These are phyloP conservation scores for Microchrysa polita DNA, from an alignment of 2,888 invertebrate genomes.

Conservation along the genomic window DNA sequence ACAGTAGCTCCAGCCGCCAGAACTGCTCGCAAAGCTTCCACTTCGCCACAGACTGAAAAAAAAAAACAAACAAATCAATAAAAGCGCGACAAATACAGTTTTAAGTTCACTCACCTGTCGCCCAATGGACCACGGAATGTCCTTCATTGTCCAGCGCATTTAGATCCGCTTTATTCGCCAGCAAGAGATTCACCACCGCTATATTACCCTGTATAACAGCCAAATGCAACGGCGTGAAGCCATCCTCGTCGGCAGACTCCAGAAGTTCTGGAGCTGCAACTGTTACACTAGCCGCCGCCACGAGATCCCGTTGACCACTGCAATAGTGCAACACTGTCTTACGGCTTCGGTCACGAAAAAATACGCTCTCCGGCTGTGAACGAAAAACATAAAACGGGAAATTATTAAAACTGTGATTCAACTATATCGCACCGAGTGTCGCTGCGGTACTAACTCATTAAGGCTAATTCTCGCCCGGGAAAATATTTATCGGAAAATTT, in stretches of 20 bases:
- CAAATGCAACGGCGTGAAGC: conserved; percentile 93
- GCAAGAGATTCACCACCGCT: conserved; percentile 83
- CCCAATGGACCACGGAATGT: conserved; percentile 98
- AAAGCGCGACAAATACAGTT: neutral
- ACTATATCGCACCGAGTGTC: too few species aligned
- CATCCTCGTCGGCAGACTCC: conserved; percentile 89
- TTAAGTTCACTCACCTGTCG: conserved; percentile 76
- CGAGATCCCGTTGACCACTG: conserved; percentile 68
- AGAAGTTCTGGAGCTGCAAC: conserved; percentile 88
- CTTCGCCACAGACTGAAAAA: conserved; percentile 88
- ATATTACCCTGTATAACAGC: conserved; percentile 94
- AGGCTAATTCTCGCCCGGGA: too few species aligned
- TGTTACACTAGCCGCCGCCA: conserved; percentile 79
- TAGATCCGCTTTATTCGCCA: conserved; percentile 89
- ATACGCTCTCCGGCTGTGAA: conserved; percentile 70
- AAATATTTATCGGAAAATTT: neutral
- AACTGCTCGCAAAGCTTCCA: conserved; percentile 86
- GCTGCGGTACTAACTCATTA: too few species aligned
- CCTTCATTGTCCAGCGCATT: conserved; percentile 92
- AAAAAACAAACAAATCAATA: conserved; percentile 38
- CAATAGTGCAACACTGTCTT: conserved; percentile 95
- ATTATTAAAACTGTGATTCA: too few species aligned
- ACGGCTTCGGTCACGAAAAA: conserved; percentile 80
- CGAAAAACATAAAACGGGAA: conserved; percentile 30
- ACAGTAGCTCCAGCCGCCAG: conserved; percentile 87